Evolutionary conservation across 1,140 invertebrate genomes (phyloP).

Genomic region (Daktulosphaira vitifoliae): DNA sequence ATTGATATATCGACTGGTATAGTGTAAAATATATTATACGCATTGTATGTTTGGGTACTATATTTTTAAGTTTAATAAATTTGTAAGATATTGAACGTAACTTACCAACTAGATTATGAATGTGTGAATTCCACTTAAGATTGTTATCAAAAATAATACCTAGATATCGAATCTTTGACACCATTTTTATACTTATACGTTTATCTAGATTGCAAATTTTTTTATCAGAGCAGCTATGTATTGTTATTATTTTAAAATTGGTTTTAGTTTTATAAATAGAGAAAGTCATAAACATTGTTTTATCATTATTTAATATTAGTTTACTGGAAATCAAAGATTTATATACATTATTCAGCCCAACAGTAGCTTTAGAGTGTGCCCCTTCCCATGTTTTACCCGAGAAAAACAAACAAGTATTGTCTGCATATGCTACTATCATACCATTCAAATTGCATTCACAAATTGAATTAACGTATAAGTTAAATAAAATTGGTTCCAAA

Average conservation of each 20-base stretch:
- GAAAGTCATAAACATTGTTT: neutral
- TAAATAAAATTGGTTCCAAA: conserved; percentile 1
- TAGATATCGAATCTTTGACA: neutral
- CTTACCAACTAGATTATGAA: neutral
- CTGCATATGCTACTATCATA: neutral
- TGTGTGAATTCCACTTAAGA: neutral
- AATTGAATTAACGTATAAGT: neutral
- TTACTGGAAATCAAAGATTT: neutral
- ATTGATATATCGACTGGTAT: neutral
- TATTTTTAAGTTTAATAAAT: neutral
- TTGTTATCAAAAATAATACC: neutral
- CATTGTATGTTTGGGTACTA: neutral
- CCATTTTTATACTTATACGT: neutral
- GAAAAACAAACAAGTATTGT: neutral
- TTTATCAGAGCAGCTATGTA: neutral
- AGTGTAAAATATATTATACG: neutral
- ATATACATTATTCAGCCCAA: neutral
- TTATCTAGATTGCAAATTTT: neutral
- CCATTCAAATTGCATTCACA: neutral
- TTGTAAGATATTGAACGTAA: neutral
- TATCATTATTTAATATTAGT: neutral
- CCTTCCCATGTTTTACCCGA: neutral
- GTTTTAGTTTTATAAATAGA: neutral
- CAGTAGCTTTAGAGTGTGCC: neutral
- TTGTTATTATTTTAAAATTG: neutral